A percentile compares a stretch with the other conserved stretches of the same genome.
Evolutionary conservation across 2,113 vertebrate species (phyloP).

Genomic region (Upupa epops): DNA sequence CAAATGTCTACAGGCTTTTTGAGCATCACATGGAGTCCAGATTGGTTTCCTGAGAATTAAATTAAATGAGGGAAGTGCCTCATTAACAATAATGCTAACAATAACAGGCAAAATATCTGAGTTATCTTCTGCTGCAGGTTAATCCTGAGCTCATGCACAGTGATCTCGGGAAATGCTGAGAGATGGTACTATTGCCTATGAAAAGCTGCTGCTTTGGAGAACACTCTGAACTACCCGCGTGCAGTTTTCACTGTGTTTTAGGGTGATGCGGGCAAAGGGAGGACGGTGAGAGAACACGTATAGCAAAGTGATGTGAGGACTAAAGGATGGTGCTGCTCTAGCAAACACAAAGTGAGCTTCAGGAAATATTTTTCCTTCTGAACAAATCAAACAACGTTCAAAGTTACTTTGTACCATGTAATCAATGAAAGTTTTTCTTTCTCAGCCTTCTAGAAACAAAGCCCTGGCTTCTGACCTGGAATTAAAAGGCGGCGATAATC

Average conservation of each 20-base stretch:
- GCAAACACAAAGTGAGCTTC: background rate
- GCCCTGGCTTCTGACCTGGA: background rate
- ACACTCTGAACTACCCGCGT: rapidly evolving
- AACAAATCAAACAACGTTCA: background rate
- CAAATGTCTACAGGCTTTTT: rapidly evolving
- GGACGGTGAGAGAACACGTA: background rate
- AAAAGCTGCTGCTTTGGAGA: background rate
- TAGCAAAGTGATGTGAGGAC: rapidly evolving
- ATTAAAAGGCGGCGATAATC: background rate
- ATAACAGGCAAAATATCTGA: background rate
- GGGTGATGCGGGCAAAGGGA: background rate
- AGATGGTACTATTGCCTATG: background rate
- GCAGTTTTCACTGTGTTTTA: background rate
- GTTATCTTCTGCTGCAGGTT: background rate
- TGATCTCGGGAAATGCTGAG: background rate
- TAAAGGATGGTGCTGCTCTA: background rate
- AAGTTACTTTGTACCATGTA: background rate
- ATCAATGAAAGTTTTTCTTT: constrained; percentile 14
- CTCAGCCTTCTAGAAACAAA: constrained; percentile 6
- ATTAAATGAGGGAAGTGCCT: background rate
- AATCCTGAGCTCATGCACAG: background rate
- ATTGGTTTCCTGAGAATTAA: background rate
- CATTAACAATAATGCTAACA: background rate
- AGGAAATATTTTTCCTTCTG: background rate
- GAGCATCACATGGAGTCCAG: rapidly evolving